Evolutionary conservation across 2,797 vertebrate genomes (phyloP).

Genomic region (Enteromius thamalakanensis): DNA sequence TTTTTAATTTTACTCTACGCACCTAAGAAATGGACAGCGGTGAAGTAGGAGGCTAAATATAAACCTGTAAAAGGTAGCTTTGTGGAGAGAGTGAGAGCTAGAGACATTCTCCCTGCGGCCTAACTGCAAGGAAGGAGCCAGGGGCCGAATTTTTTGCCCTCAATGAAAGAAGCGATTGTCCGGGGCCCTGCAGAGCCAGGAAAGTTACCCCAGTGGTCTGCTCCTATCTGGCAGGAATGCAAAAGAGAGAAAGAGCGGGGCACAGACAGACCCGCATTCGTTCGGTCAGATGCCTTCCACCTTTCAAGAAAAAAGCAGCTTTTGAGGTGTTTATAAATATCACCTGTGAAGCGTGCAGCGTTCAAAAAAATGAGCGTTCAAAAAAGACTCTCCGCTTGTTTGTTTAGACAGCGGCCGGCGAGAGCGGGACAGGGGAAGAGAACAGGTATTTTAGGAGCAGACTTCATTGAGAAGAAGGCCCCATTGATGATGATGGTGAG

Average conservation of each 20-base stretch:
- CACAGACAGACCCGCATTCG: constrained; percentile 42
- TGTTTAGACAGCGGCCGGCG: constrained; percentile 75
- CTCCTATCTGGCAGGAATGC: constrained; percentile 76
- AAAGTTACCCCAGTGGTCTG: constrained; percentile 81
- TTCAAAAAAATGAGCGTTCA: constrained; percentile 61
- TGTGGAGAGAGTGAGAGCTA: constrained; percentile 66
- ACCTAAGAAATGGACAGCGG: constrained; percentile 62
- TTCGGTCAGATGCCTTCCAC: constrained; percentile 34
- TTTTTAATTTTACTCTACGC: constrained; percentile 62
- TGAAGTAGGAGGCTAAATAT: constrained; percentile 78
- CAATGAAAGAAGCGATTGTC: constrained; percentile 85
- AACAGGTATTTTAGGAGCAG: constrained; percentile 63
- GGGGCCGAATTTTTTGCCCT: constrained; percentile 70
- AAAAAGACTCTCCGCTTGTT: constrained; percentile 72
- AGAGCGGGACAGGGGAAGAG: constrained; percentile 23
- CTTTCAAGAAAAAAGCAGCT: constrained; percentile 60
- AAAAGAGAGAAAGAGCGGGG: constrained; percentile 50
- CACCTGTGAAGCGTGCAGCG: constrained; percentile 53
- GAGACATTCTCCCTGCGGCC: constrained; percentile 64
- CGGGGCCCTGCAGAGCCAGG: constrained; percentile 75
- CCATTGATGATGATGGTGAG: constrained; percentile 53
- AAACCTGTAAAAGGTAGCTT: constrained; percentile 80
- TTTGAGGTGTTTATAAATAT: constrained; percentile 76
- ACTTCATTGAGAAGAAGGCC: constrained; percentile 70
- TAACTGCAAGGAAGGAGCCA: constrained; percentile 65